Percentiles rank a stretch among this genome's conserved stretches.
These are phyloP conservation scores for Chromis chromis DNA, from an alignment of 2,797 vertebrate species.

Conservation along the genomic window DNA sequence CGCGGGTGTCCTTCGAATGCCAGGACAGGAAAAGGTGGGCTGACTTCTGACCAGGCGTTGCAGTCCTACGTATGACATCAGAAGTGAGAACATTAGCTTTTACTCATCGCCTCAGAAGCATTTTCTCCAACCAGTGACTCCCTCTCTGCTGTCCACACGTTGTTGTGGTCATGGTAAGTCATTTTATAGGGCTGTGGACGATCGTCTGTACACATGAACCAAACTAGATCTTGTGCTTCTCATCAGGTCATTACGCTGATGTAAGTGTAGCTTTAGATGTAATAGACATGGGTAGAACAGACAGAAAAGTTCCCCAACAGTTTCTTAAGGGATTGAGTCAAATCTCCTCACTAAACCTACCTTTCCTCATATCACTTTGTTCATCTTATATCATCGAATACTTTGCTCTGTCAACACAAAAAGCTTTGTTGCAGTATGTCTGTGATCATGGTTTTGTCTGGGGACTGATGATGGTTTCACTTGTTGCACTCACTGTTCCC, in stretches of 20 bases:
- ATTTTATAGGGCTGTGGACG: not conserved
- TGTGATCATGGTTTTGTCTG: not conserved
- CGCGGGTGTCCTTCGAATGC: conserved; percentile 40
- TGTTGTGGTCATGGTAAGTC: conserved; percentile 1
- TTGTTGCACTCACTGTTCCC: no score
- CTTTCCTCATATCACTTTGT: no score
- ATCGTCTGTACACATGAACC: conserved; percentile 1
- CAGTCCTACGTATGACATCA: conserved; percentile 54
- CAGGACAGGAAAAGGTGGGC: conserved; percentile 56
- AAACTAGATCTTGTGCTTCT: not conserved
- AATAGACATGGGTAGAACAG: not conserved
- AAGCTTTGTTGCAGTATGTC: not conserved
- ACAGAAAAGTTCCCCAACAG: not conserved
- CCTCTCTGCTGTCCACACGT: conserved; percentile 15
- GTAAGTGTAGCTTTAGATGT: no score
- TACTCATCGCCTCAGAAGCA: conserved; percentile 43
- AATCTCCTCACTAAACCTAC: not conserved
- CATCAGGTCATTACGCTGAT: not conserved
- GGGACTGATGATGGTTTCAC: not conserved
- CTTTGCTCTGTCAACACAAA: not conserved
- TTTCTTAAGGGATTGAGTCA: not conserved
- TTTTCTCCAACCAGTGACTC: conserved; percentile 24
- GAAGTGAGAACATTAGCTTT: conserved; percentile 52
- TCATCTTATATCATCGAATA: not conserved
- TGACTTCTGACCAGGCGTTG: conserved; percentile 31